Percentiles rank a stretch among this genome's conserved stretches.
Evolutionary conservation across 2,888 invertebrate species (phyloP).

Genomic region (Cotesia congregata): DNA sequence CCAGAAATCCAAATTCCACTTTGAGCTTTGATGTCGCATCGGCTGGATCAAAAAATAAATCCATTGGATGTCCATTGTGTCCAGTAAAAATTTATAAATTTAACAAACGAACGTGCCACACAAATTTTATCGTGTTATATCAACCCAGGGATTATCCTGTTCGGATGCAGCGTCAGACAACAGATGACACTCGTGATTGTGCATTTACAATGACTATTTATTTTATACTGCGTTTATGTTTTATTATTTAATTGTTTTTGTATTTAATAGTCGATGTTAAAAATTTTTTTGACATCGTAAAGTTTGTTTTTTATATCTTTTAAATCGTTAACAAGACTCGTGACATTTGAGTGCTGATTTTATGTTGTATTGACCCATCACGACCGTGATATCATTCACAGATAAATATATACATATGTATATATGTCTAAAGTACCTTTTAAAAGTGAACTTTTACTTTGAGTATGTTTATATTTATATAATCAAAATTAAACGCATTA

Average conservation of each 20-base stretch:
- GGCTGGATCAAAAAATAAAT: no score
- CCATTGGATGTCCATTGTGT: no score
- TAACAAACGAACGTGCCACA: no score
- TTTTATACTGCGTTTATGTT: neutral
- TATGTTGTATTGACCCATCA: conserved; percentile 27
- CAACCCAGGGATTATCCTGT: conserved; percentile 18
- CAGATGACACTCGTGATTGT: conserved; percentile 15
- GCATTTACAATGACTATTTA: neutral
- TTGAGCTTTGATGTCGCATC: no score
- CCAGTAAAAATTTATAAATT: no score
- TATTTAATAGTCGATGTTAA: neutral
- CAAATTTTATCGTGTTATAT: no score
- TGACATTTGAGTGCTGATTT: conserved; percentile 6
- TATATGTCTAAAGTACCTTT: neutral
- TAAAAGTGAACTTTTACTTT: conserved; percentile 12
- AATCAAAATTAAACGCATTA: neutral
- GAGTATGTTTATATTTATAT: neutral
- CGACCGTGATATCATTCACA: conserved; percentile 14
- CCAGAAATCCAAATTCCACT: conserved; percentile 18
- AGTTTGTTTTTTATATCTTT: neutral
- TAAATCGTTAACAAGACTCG: conserved; percentile 4
- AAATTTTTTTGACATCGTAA: conserved; percentile 10
- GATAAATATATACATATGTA: neutral
- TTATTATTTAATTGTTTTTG: neutral
- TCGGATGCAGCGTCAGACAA: conserved; percentile 3